phyloP scores from a whole-genome alignment of 1,140 invertebrate species.

The Varroa destructor region DNA sequence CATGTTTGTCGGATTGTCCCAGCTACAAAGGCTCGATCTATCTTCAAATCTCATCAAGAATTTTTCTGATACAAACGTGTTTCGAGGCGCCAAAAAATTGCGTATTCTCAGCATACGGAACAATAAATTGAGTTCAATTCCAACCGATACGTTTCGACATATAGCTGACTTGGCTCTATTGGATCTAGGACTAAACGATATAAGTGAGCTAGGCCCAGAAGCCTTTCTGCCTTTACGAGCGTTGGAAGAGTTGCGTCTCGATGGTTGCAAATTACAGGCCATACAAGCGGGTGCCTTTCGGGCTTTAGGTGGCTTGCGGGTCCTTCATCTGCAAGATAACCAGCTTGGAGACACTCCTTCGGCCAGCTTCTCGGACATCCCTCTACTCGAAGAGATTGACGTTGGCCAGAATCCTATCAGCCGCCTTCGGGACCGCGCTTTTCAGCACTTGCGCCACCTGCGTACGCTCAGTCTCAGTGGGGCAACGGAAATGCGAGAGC shows the following conservation, averaged over 20 bases:
- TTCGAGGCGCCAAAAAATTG: too few species aligned
- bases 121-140: too few species aligned
- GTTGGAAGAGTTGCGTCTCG: slow-evolving; percentile 52
- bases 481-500: slow-evolving; percentile 51
- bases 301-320: slow-evolving; percentile 50
- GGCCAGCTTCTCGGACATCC: slow-evolving; percentile 60
- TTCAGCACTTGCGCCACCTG: slow-evolving; percentile 59
- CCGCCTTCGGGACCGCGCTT: slow-evolving; percentile 54
- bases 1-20: slow-evolving; percentile 55
- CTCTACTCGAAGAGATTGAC: slow-evolving; percentile 62
- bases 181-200: not conserved
- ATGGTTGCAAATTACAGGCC: slow-evolving; percentile 52
- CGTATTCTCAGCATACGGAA: too few species aligned
- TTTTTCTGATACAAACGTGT: not conserved
- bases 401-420: slow-evolving; percentile 63
- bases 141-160: too few species aligned
- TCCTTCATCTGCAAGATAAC: slow-evolving; percentile 60
- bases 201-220: slow-evolving; percentile 54
- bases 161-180: too few species aligned
- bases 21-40: slow-evolving; percentile 56
- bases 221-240: slow-evolving; percentile 53
- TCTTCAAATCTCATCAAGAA: slow-evolving; percentile 46
- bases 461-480: slow-evolving; percentile 60
- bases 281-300: slow-evolving; percentile 53
- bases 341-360: slow-evolving; percentile 55